Base-by-base conservation (phyloP, 2,113 vertebrate genomes). In the Kryptolebias marmoratus region DNA sequence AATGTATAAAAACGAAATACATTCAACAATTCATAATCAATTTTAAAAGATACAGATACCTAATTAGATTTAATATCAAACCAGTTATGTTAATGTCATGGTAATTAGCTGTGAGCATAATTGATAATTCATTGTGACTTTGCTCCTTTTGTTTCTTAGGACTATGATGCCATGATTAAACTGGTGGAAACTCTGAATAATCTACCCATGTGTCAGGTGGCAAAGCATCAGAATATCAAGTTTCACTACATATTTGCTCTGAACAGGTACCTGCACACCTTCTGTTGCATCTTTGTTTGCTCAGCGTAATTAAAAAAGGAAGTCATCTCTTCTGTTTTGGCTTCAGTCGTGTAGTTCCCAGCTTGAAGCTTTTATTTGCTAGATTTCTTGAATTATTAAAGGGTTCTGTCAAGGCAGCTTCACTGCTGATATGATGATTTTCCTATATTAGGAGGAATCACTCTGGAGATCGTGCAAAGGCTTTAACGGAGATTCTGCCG, bases 201-300 rank as follows among this genome's bases (percentile, higher is more conserved):
- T 45, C 88, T 98, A 77, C 96, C 96, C 1, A 95, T 94, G 85
- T 96, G 94, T 54, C 30, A 90, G 1, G 88, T 96, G 65, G 89
- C 95, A 0, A 82, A 92, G 58, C 96, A 97, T 67, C 95, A 93
- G 85, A 96, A 95, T 22, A 91, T 98, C 86, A 91, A 95, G 82
- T 98, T 98, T 90, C 96, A 97, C 62, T 97, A 96, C 61, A 95
- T 96, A 53, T 97, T 98, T 64, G 96, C 96, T 69, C 89, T 98
- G 16, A 96, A 95, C 91, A 95, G 94, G 96, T 97, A 92, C 80
- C 3, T 14, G 42, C 2, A 2, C 14, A 3, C 2, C 16, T 45
- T 11, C n/a, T 27, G 5, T 13, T 69, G 28, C 28, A 53, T 49
- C 15, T 13, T 44, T 0, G 18, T 60, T 58, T 71, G 18, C 2